Base-by-base conservation (phyloP, 1,140 invertebrate genomes). In the Argopecten irradians region DNA sequence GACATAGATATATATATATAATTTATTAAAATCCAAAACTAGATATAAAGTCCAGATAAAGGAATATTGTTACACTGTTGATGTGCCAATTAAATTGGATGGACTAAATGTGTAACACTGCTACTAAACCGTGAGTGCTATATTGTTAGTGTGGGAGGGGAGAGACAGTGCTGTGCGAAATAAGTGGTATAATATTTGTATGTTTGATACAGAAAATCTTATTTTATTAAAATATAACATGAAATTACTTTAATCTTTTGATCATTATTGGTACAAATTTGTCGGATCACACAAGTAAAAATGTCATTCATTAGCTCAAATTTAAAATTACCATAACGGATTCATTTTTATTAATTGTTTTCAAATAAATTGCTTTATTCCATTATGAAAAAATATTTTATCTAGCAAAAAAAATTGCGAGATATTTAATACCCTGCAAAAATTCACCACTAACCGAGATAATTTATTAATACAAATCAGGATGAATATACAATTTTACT, bases 51-150 rank as follows among this genome's bases (percentile, higher is more conserved):
- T 71, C 22, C 55, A 28, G n/a, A 71, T 71, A 28, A 71, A n/a
- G 5, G 55, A n/a, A 71, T 71, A 28, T 28, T 71, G 55, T 71
- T 71, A 71, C 55, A 71, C 55, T 71, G 22, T 71, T 71, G 55
- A 71, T 71, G 55, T 71, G 55, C 55, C 55, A 71, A 71, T 71
- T 28, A 71, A 71, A 71, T 71, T 71, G 55, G 55, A 71, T 71
- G 55, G 55, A 28, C 8, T n/a, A n/a, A n/a, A n/a, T 0, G 55
- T 28, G 16, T 71, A 28, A 71, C n/a, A n/a, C n/a, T 13, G 36
- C 36, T 13, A 39, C 36, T 39, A 39, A 28, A 71, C 8, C 22
- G 22, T n/a, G 55, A 71, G 55, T 71, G 55, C 55, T 71, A 71
- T 19, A 55, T 28, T n/a, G 28, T 28, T 5, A 5, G 55, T n/a